These are phyloP conservation scores for Campoletis raptor DNA, from an alignment of 2,888 invertebrate species.

Conservation along the genomic window DNA sequence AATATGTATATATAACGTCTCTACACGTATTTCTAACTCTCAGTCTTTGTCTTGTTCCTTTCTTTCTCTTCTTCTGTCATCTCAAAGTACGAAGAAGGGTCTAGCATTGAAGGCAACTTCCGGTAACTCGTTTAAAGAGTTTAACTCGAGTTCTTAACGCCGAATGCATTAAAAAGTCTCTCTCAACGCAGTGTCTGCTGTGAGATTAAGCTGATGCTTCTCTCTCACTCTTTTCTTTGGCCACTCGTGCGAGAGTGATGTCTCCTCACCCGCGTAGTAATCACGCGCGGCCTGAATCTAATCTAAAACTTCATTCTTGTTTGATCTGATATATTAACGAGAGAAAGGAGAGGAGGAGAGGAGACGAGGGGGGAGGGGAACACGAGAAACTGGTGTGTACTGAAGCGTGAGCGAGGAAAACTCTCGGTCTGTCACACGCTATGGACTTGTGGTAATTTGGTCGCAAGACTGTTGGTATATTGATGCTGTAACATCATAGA, in stretches of 20 bases:
- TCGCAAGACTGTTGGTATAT: constrained; percentile 46
- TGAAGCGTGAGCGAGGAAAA: constrained; percentile 46
- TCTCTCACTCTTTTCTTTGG: constrained; percentile 27
- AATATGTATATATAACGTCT: constrained; percentile 11
- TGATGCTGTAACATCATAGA: constrained; percentile 38
- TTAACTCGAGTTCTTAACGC: constrained; percentile 76
- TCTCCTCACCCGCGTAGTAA: constrained; percentile 61
- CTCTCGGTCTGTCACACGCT: constrained; percentile 38
- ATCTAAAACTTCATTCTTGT: constrained; percentile 78
- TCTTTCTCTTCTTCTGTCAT: constrained; percentile 7
- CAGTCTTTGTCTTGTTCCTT: constrained; percentile 11
- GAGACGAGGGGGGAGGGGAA: constrained; percentile 28
- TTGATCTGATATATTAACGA: constrained; percentile 76
- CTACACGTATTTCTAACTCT: not conserved
- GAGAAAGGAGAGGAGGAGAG: constrained; percentile 42
- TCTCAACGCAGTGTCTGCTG: constrained; percentile 70
- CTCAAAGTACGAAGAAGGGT: constrained; percentile 13
- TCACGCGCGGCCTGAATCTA: constrained; percentile 76
- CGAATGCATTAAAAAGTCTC: constrained; percentile 79
- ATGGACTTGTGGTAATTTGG: constrained; percentile 24
- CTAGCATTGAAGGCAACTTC: constrained; percentile 72
- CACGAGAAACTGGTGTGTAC: constrained; percentile 51
- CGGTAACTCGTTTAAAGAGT: constrained; percentile 79
- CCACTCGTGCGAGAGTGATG: constrained; percentile 43
- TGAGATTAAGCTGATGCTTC: constrained; percentile 37